Base-by-base conservation (phyloP, 2,888 invertebrate genomes). In the Aleiodes testaceus region DNA sequence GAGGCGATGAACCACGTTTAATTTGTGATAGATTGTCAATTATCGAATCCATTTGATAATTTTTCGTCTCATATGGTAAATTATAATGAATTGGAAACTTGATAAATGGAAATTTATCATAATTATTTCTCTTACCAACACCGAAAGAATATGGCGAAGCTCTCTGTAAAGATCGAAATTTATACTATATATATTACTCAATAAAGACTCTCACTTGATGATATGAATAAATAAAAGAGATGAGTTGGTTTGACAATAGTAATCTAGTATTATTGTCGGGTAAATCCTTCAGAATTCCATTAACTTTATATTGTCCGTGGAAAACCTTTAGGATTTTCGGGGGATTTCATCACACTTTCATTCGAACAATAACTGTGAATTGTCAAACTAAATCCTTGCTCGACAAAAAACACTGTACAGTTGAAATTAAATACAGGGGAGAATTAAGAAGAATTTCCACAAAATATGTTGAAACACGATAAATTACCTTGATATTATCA, bases 91-190 rank as follows among this genome's bases (percentile, higher is more conserved):
- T 16, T 42, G 70, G 61, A 20, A 74, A 69, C 66, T 55, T 65
- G 49, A 70, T n/a, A 1, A 87, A 72, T 87, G 66, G 63, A 12
- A 88, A 18, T 87, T 87, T 72, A 4, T 61, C 47, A 6, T 50
- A 42, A 11, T 81, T 83, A 74, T 89, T 88, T 11, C 93, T 89
- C 78, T 93, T 91, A 1, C 93, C 93, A n/a, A 93, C 88, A 0
- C 93, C 93, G 80, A 93, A 93, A 26, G 92, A 91, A 87, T 92
- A 93, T 0, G 91, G 91, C 22, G 91, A 90, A 30, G 90, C 89
- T 69, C 92, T 90, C 85, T 93, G 79, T 3, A 75, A n/a, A 77
- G 1, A 53, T 26, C 0, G 20, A n/a, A 53, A 63, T 50, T 16
- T n/a, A n/a, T n/a, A n/a, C n/a, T n/a, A n/a, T 26, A 26, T 2